Percentiles rank a stretch among this genome's conserved stretches.
Conservation (phyloP, 37 sponge, comb jelly and placozoan species). For the Ephydatia muelleri region DNA sequence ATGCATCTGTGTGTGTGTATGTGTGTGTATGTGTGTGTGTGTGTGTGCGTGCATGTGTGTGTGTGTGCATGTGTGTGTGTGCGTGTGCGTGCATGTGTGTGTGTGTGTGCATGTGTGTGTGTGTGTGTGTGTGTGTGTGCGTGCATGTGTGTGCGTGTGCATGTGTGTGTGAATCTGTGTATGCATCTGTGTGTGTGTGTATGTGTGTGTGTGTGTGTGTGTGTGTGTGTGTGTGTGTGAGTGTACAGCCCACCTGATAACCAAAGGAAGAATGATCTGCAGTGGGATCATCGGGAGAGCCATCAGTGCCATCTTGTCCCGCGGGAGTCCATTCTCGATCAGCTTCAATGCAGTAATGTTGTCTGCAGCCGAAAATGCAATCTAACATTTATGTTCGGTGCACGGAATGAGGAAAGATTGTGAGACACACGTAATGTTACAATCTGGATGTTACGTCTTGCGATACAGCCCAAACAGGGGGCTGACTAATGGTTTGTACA, state of each 20-base stretch:
- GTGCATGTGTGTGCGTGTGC: too few species aligned
- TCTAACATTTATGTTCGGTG: slow-evolving; percentile 21
- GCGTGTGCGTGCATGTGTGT: too few species aligned
- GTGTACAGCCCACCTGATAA: slow-evolving; percentile 60
- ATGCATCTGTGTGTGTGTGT: not conserved
- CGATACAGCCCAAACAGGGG: too few species aligned
- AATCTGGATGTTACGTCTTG: too few species aligned
- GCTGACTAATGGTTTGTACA: too few species aligned
- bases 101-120: too few species aligned
- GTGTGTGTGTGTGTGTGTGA: not conserved
- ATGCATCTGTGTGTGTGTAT: too few species aligned
- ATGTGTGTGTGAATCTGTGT: not conserved
- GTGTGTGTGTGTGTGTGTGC: too few species aligned
- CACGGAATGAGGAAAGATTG: not conserved
- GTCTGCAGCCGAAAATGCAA: slow-evolving; percentile 88
- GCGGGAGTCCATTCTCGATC: slow-evolving; percentile 89
- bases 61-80: too few species aligned
- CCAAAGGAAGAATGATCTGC: slow-evolving; percentile 80
- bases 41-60: too few species aligned
- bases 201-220: too few species aligned
- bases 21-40: too few species aligned
- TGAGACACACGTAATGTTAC: not conserved
- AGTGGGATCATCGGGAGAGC: slow-evolving; percentile 86
- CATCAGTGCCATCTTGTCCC: slow-evolving; percentile 85
- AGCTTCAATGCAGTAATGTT: slow-evolving; percentile 87